Conservation (phyloP, 1,140 invertebrate genomes). For the Temnothorax curvispinosus region DNA sequence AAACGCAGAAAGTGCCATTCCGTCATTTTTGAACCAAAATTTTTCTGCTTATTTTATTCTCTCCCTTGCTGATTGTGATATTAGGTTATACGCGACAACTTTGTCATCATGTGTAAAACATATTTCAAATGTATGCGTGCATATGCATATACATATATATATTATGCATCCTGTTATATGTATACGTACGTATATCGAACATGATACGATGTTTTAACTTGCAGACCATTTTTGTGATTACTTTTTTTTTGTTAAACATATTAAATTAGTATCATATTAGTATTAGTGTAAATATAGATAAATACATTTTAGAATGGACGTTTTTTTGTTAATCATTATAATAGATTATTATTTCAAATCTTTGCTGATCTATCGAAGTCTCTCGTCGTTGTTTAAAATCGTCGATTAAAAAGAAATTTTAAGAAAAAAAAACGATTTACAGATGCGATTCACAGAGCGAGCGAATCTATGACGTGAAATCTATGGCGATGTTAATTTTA, state of each 20-base stretch:
- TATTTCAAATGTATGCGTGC: conserved; percentile 58
- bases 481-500: conserved; percentile 77
- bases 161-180: not conserved
- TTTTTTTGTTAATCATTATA: conserved; percentile 73
- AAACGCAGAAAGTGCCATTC: conserved; percentile 81
- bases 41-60: conserved; percentile 77
- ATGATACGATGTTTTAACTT: conserved; percentile 72
- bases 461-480: conserved; percentile 82
- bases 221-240: conserved; percentile 75
- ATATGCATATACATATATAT: conserved; percentile 55
- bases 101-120: conserved; percentile 72
- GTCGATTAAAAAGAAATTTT: conserved; percentile 9
- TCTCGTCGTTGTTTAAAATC: conserved; percentile 59
- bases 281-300: conserved; percentile 79
- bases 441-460: conserved; percentile 73
- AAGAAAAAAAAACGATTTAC: conserved; percentile 51
- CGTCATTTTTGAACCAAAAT: conserved; percentile 79
- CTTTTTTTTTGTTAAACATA: conserved; percentile 74
- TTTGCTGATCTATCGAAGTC: conserved; percentile 64
- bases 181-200: conserved; percentile 60
- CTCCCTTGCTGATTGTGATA: conserved; percentile 83
- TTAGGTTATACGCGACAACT: conserved; percentile 81
- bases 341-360: conserved; percentile 69
- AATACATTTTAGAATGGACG: conserved; percentile 74
- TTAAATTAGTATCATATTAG: conserved; percentile 76